Evolutionary conservation across 2,797 vertebrate genomes (phyloP).

Genomic region (Eulemur albifrons): DNA sequence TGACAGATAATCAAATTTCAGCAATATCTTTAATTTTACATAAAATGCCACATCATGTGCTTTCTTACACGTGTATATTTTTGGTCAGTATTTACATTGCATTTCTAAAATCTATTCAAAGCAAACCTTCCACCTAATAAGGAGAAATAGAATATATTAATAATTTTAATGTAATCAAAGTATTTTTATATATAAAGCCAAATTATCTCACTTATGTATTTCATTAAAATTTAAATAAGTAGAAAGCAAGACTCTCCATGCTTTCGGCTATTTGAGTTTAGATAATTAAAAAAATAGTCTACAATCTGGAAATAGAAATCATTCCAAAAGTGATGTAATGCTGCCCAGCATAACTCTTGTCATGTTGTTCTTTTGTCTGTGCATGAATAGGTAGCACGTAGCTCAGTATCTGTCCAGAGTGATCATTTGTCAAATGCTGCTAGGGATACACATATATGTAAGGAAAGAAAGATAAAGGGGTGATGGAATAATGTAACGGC

Average conservation of each 20-base stretch:
- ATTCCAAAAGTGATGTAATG: background rate
- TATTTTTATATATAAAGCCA: background rate
- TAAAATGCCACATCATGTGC: background rate
- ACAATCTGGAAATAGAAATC: background rate
- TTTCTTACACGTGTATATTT: background rate
- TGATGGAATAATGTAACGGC: background rate
- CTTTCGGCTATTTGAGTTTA: background rate
- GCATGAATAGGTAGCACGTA: no score
- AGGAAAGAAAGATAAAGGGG: background rate
- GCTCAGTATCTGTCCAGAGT: background rate
- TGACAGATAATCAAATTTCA: background rate
- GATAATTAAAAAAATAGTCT: background rate
- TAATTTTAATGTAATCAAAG: background rate
- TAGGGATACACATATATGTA: background rate
- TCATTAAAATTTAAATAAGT: slow-evolving; percentile 14
- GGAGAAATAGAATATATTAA: background rate
- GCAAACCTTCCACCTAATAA: background rate
- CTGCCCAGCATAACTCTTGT: background rate
- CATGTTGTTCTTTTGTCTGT: background rate
- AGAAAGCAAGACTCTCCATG: background rate
- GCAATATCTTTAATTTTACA: background rate
- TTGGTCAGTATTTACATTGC: background rate
- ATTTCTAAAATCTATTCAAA: background rate
- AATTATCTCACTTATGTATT: background rate
- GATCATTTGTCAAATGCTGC: background rate